Evolutionary conservation across 2,113 vertebrate species (phyloP).

Genomic region (Gadus macrocephalus): DNA sequence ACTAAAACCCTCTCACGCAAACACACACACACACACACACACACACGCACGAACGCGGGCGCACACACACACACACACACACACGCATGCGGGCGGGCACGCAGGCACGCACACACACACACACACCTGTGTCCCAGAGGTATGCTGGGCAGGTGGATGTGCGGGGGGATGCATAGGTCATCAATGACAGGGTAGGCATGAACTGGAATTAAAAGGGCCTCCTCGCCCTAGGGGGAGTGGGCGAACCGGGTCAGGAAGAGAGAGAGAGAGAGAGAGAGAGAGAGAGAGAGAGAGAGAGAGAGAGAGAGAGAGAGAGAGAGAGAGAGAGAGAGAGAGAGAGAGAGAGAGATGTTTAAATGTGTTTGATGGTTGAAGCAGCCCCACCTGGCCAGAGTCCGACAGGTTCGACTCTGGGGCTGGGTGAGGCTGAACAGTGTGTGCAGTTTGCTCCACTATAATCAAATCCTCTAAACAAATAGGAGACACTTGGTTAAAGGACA

Average conservation of each 20-base stretch:
- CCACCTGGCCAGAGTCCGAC: too few relatives aligned
- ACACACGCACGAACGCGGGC: too few relatives aligned
- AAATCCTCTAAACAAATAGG: too few relatives aligned
- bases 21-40: conserved; percentile 63
- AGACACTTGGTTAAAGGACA: too few relatives aligned
- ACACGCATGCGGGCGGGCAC: too few relatives aligned
- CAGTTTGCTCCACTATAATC: too few relatives aligned
- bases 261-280: conserved; percentile 16
- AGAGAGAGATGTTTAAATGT: too few relatives aligned
- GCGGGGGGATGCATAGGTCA: conserved; percentile 82
- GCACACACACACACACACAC: conserved; percentile 62
- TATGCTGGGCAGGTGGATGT: conserved; percentile 78
- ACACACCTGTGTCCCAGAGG: conserved; percentile 83
- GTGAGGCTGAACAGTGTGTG: too few relatives aligned
- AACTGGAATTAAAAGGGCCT: conserved; percentile 83
- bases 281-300: background rate
- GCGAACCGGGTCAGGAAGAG: background rate
- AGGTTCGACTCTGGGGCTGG: too few relatives aligned
- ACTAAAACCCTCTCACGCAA: conserved; percentile 1
- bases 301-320: background rate
- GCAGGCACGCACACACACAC: conserved; percentile 9
- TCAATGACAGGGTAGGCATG: conserved; percentile 87
- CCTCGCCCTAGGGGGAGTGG: conserved; percentile 75
- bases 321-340: too few relatives aligned
- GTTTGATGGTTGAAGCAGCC: too few relatives aligned